Percentiles rank a stretch among this genome's conserved stretches.
Conservation (phyloP, 2,888 invertebrate genomes). For the Eutolmus rufibarbis region DNA sequence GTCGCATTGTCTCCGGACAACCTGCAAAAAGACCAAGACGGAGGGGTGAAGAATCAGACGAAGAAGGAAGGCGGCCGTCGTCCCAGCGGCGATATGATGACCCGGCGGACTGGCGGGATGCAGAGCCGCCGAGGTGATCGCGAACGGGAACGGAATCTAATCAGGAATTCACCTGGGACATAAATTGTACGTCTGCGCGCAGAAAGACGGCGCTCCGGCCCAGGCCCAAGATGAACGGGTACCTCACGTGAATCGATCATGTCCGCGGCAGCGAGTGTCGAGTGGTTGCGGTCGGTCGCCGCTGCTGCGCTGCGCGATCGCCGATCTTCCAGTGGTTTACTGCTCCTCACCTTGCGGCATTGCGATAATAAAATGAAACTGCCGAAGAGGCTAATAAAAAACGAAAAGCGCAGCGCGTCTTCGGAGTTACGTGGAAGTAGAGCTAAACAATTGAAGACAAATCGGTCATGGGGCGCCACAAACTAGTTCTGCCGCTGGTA, state of each 20-base stretch:
- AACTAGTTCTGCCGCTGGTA: constrained; percentile 43
- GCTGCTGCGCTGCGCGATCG: not conserved
- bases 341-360: constrained; percentile 27
- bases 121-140: not conserved
- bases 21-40: not conserved
- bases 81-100: not conserved
- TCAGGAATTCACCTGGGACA: constrained; percentile 38
- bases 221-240: constrained; percentile 30
- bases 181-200: constrained; percentile 35
- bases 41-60: not conserved
- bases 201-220: not conserved
- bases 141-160: constrained; percentile 34
- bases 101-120: not conserved
- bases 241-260: constrained; percentile 32
- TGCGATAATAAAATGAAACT: constrained; percentile 22
- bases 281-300: not conserved
- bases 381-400: not conserved
- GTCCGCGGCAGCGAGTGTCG: constrained; percentile 11
- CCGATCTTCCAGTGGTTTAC: constrained; percentile 32
- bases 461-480: constrained; percentile 46
- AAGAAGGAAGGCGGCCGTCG: not conserved
- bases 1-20: constrained; percentile 22
- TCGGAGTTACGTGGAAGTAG: constrained; percentile 35
- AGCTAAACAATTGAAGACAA: constrained; percentile 42
- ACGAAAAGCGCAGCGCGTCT: not conserved